phyloP scores from a whole-genome alignment of 2,888 invertebrate genomes.

The Chymomyza fuscimana region DNA sequence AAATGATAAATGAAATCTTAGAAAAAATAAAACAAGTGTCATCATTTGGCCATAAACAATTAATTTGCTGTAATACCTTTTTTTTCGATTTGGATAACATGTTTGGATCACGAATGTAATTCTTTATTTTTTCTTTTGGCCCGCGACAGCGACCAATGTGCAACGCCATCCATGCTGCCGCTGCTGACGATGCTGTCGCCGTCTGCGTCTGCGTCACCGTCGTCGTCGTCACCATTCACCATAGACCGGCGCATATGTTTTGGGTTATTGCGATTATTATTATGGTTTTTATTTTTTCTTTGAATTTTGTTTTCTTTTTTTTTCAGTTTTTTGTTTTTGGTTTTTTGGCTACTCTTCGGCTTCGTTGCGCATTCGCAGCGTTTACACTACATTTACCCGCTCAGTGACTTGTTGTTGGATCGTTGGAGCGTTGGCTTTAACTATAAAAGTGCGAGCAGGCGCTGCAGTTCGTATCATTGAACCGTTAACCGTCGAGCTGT shows the following conservation, averaged over 20 bases:
- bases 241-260: constrained; percentile 66
- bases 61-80: too few relatives aligned
- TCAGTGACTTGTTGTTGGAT: constrained; percentile 17
- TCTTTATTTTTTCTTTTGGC: too few relatives aligned
- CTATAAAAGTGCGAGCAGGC: constrained; percentile 78
- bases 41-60: too few relatives aligned
- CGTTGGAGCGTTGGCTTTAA: constrained; percentile 48
- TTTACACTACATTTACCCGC: constrained; percentile 48
- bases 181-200: neutral
- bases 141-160: too few relatives aligned
- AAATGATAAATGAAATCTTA: too few relatives aligned
- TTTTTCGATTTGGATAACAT: too few relatives aligned
- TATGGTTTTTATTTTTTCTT: constrained; percentile 37
- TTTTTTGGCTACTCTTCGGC: constrained; percentile 32
- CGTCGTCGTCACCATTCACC: constrained; percentile 25
- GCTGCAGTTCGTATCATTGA: constrained; percentile 79
- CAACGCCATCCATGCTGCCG: constrained; percentile 34
- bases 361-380: constrained; percentile 35
- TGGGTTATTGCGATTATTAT: constrained; percentile 71
- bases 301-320: constrained; percentile 1
- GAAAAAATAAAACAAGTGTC: too few relatives aligned
- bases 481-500: constrained; percentile 77
- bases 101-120: too few relatives aligned
- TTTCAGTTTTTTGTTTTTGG: constrained; percentile 16
- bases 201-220: neutral